A percentile compares a stretch with the other conserved stretches of the same genome.
phyloP scores from a whole-genome alignment of 1,140 invertebrate genomes.

The Stratiolaelaps scimitus region DNA sequence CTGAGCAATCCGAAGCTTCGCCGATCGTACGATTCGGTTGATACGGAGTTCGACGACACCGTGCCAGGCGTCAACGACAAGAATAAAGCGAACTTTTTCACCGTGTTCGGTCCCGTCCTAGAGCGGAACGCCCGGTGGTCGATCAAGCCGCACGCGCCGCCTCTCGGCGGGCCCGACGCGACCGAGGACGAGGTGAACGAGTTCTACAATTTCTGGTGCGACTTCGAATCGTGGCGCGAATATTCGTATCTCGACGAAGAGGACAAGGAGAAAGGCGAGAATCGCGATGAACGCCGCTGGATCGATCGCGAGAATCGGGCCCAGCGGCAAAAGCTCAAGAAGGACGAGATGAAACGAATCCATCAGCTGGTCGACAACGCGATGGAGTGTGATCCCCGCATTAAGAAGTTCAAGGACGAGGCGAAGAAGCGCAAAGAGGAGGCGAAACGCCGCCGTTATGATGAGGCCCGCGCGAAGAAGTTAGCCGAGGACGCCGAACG shows the following conservation, averaged over 20 bases:
- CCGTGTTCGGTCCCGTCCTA: slow-evolving; percentile 65
- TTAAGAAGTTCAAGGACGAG: slow-evolving; percentile 77
- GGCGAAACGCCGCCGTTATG: not conserved
- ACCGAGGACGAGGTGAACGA: slow-evolving; percentile 45
- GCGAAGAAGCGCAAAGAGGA: slow-evolving; percentile 71
- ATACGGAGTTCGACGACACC: slow-evolving; percentile 80
- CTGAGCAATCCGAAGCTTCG: slow-evolving; percentile 40
- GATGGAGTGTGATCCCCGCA: slow-evolving; percentile 82
- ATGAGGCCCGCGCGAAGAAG: slow-evolving; percentile 4
- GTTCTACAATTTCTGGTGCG: slow-evolving; percentile 52
- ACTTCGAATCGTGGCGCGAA: slow-evolving; percentile 97
- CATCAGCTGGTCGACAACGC: slow-evolving; percentile 77
- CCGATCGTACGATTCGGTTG: slow-evolving; percentile 85
- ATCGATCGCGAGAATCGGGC: slow-evolving; percentile 11
- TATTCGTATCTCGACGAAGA: slow-evolving; percentile 99
- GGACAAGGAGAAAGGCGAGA: slow-evolving; percentile 92
- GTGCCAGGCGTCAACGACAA: slow-evolving; percentile 65
- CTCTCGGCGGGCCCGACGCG: slow-evolving; percentile 60
- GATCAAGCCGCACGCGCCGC: slow-evolving; percentile 67
- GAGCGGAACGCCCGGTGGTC: slow-evolving; percentile 80
- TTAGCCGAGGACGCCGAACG: not conserved
- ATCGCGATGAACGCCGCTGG: slow-evolving; percentile 39
- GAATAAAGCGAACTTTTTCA: slow-evolving; percentile 55
- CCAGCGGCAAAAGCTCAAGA: slow-evolving; percentile 10
- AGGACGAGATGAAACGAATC: slow-evolving; percentile 81